Base-by-base conservation (phyloP, 23 tunicate species). In the Botrylloides violaceus region DNA sequence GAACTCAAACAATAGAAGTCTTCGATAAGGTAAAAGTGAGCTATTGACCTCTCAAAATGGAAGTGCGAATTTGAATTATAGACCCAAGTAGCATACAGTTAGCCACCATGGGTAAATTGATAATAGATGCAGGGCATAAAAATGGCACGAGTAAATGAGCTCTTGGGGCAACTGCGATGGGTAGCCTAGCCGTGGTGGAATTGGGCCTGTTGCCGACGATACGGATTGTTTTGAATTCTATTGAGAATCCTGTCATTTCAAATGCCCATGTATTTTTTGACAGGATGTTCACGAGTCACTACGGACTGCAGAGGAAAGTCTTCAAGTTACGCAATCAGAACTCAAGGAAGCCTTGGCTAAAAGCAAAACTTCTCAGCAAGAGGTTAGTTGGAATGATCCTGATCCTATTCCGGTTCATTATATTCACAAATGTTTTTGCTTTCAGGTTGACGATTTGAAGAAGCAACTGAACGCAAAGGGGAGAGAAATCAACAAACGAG, bases 201-300 rank as follows among this genome's bases (percentile, higher is more conserved):
- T n/a, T n/a, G n/a, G n/a, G n/a, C n/a, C n/a, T n/a, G n/a, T n/a
- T n/a, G n/a, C n/a, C n/a, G n/a, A n/a, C n/a, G n/a, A n/a, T n/a
- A n/a, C n/a, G n/a, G n/a, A n/a, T n/a, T n/a, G n/a, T n/a, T n/a
- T n/a, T n/a, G n/a, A n/a, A n/a, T n/a, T n/a, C n/a, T n/a, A n/a
- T n/a, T n/a, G n/a, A n/a, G n/a, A n/a, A n/a, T n/a, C n/a, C n/a
- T n/a, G n/a, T n/a, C n/a, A n/a, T n/a, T n/a, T n/a, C n/a, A n/a
- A n/a, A n/a, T n/a, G n/a, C n/a, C n/a, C n/a, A n/a, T n/a, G n/a
- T n/a, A 32, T 5, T 20, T 35, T 63, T 75, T 19, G 2, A 23
- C 75, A 84, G 94, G 84, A 86, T 36, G 86, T 87, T 1, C 80
- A 87, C 65, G 95, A 80, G 76, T 84, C 95, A 3, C 80, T 87